A percentile compares a stretch with the other conserved stretches of the same genome.
phyloP scores from a whole-genome alignment of 37 sponge, comb jelly and placozoan genomes.

The Crambe crambe region DNA sequence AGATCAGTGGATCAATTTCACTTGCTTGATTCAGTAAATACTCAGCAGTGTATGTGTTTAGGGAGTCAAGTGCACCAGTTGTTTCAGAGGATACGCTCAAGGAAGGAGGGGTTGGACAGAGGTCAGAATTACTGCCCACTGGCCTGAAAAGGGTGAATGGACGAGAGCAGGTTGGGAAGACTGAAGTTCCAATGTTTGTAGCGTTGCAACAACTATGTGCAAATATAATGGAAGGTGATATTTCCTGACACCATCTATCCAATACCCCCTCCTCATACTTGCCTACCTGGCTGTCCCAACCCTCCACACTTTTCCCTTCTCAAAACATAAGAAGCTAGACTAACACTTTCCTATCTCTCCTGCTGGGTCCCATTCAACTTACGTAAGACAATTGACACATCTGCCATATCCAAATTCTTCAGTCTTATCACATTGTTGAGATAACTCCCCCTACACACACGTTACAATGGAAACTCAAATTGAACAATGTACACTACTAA shows the following conservation, averaged over 20 bases:
- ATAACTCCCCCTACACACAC: background rate
- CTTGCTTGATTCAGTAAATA: constrained; percentile 33
- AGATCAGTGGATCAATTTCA: background rate
- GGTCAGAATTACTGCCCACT: too few relatives aligned
- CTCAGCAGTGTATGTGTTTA: constrained; percentile 52
- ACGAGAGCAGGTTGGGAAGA: constrained; percentile 21
- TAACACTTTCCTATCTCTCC: too few relatives aligned
- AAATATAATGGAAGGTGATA: too few relatives aligned
- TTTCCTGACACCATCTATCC: too few relatives aligned
- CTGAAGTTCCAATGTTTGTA: background rate
- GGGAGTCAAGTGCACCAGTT: constrained; percentile 39
- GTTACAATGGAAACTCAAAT: too few relatives aligned
- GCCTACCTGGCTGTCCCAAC: too few relatives aligned
- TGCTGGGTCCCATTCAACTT: too few relatives aligned
- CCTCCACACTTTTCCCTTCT: too few relatives aligned
- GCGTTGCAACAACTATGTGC: constrained; percentile 40
- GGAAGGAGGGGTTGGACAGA: constrained; percentile 66
- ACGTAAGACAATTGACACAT: constrained; percentile 47
- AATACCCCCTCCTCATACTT: too few relatives aligned
- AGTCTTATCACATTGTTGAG: background rate
- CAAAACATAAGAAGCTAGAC: too few relatives aligned
- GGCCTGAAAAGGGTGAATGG: too few relatives aligned
- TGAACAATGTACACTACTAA: constrained; percentile 2
- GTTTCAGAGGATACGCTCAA: background rate
- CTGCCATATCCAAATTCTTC: constrained; percentile 38